Evolutionary conservation across 2,113 vertebrate species (phyloP).

Genomic region (Pseudorasbora parva): DNA sequence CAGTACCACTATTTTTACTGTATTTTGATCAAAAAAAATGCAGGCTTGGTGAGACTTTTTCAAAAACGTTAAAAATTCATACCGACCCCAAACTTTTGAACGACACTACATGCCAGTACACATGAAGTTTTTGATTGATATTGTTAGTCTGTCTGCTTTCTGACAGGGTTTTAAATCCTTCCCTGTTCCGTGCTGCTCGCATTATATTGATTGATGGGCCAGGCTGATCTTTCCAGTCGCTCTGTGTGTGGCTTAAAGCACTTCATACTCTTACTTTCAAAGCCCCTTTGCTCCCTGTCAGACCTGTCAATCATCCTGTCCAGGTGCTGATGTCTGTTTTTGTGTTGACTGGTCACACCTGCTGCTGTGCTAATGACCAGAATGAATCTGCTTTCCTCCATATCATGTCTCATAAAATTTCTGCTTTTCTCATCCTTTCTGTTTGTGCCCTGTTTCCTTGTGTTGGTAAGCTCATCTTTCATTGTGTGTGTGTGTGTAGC

Average conservation of each 20-base stretch:
- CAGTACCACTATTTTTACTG: neutral
- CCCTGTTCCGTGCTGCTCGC: neutral
- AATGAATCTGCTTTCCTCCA: neutral
- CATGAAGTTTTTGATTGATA: neutral
- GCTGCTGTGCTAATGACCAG: conserved; percentile 19
- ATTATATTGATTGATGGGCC: conserved; percentile 26
- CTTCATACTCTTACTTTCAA: neutral
- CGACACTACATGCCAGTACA: neutral
- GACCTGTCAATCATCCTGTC: conserved; percentile 17
- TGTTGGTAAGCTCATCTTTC: conserved; percentile 21
- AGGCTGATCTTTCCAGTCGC: conserved; percentile 29
- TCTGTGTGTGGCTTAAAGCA: conserved; percentile 33
- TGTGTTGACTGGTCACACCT: conserved; percentile 25
- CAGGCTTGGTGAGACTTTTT: neutral
- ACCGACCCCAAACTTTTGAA: neutral
- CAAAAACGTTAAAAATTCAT: neutral
- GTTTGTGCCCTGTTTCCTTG: conserved; percentile 36
- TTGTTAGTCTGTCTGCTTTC: neutral
- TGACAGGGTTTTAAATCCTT: neutral
- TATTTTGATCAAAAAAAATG: neutral
- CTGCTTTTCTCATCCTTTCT: conserved; percentile 35
- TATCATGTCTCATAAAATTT: conserved; percentile 31
- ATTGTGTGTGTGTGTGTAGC: conserved; percentile 42
- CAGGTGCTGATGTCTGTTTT: conserved; percentile 42
- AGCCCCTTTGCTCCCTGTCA: neutral